phyloP scores from a whole-genome alignment of 2,797 vertebrate species.

The Gymnoscopelus microlampas region DNA sequence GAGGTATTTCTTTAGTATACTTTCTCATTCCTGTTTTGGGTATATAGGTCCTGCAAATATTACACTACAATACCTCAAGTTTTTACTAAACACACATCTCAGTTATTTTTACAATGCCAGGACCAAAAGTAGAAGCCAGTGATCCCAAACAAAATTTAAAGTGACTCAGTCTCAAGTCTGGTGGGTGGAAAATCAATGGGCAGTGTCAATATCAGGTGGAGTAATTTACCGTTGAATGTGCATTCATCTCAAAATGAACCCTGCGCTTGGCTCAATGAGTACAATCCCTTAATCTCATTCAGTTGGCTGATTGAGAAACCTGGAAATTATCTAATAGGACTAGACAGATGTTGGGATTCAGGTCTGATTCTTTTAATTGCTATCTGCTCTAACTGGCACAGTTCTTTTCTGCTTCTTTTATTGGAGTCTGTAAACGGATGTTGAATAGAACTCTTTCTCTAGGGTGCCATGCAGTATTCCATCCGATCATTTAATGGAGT shows the following conservation, averaged over 20 bases:
- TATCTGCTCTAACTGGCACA: conserved; percentile 78
- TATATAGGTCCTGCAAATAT: too few species aligned
- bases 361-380: conserved; percentile 99
- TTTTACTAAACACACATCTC: too few species aligned
- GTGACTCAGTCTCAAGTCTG: conserved; percentile 86
- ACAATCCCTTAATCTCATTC: conserved; percentile 99
- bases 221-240: conserved; percentile 96
- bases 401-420: conserved; percentile 47
- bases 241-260: conserved; percentile 93
- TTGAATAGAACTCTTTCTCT: conserved; percentile 20
- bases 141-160: conserved; percentile 48
- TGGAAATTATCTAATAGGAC: conserved; percentile 94
- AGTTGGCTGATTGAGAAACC: conserved; percentile 91
- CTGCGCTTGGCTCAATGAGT: conserved; percentile 94
- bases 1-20: too few species aligned
- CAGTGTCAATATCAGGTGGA: conserved; percentile 93
- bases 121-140: conserved; percentile 4
- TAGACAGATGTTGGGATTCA: conserved; percentile 94
- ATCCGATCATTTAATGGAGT: conserved; percentile 34
- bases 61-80: too few species aligned
- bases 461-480: conserved; percentile 1
- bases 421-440: conserved; percentile 55
- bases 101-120: not conserved
- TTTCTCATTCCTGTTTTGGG: too few species aligned
- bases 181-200: conserved; percentile 90